Evolutionary conservation across 2,888 invertebrate species (phyloP), one percentile per base, ranked within the genome.

Genomic region (Lottia scabra): DNA sequence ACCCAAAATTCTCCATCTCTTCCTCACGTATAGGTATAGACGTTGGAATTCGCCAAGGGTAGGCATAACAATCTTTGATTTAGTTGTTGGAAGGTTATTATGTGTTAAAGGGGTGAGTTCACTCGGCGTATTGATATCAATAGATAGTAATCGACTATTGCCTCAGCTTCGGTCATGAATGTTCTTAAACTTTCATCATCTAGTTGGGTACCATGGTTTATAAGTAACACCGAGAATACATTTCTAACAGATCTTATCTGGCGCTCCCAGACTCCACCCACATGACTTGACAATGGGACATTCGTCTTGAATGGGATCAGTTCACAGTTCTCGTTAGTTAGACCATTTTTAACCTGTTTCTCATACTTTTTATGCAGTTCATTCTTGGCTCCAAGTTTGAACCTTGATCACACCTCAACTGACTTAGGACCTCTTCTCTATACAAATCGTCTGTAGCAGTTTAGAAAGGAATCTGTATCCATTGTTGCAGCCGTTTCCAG

Each of bases 401-500:
- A 12, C 80, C 78, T 65, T 71, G 63, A 65, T 80, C 78, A 44
- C 68, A 80, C n/a, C 76, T 43, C 3, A 79, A 65, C 27, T 67
- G 72, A 26, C 73, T 27, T 70, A 19, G 75, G 78, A 8, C 81
- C 81, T 27, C 80, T 65, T 10, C 75, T 62, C 19, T 74, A 64
- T 4, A 73, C 71, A 56, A 56, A 56, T 19, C 56, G 12, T 1
- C 56, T n/a, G 19, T 56, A 19, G 56, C n/a, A n/a, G 44, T 79
- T 79, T 19, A 79, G 76, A 66, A 78, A 82, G 19, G 78, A 76
- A 63, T 76, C 76, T 19, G 81, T 81, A n/a, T 65, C 62, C 23
- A 82, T 63, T 19, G 74, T 73, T 44, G 74, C 71, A 4, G 73
- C 65, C n/a, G 68, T 71, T 65, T 87, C 86, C 19, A 86, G 87